Base-by-base conservation (phyloP, 2,113 vertebrate species). In the Toxotes jaculatrix region DNA sequence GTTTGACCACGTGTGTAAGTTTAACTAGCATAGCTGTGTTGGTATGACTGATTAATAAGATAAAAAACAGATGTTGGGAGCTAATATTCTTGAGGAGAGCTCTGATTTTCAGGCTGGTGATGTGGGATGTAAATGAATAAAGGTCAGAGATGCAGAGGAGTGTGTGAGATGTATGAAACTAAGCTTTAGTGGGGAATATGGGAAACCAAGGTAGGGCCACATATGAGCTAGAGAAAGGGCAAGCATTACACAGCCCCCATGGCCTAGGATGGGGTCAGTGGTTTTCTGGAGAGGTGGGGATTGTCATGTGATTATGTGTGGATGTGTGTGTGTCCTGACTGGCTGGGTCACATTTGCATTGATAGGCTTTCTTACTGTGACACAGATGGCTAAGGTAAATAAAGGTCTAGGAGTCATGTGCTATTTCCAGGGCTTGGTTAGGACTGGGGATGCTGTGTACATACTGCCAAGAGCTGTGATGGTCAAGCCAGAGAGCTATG, bases 321-420 rank as follows among this genome's bases (percentile, higher is more conserved):
- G 27, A 72, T 64, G 63, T 45, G 40, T 69, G 64, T 63, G 77
- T 74, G 65, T 75, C 47, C 61, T 75, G 42, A 89, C 77, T 69
- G n/a, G 21, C 40, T 42, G 59, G 9, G 65, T 51, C 34, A 72
- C 61, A 80, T 84, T 86, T 78, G 76, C 73, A 77, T 80, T 80
- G 86, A 82, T 65, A 84, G 64, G 40, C 27, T 82, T 77, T 76
- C 72, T 83, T 64, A 63, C 85, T 86, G 79, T 84, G 81, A 89
- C 83, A 84, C 81, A 92, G 86, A 90, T 83, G 81, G 83, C 72
- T 65, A 71, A 85, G 87, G 83, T 90, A 87, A 83, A 92, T 77
- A 91, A 79, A 81, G 61, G 77, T 76, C 74, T 72, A 83, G 71
- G 69, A 85, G 77, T 84, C 65, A 87, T 42, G 49, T 45, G 63